Percentiles rank a stretch among this genome's conserved stretches.
Conservation (phyloP, 2,797 vertebrate genomes). For the Onychomys arenicola region DNA sequence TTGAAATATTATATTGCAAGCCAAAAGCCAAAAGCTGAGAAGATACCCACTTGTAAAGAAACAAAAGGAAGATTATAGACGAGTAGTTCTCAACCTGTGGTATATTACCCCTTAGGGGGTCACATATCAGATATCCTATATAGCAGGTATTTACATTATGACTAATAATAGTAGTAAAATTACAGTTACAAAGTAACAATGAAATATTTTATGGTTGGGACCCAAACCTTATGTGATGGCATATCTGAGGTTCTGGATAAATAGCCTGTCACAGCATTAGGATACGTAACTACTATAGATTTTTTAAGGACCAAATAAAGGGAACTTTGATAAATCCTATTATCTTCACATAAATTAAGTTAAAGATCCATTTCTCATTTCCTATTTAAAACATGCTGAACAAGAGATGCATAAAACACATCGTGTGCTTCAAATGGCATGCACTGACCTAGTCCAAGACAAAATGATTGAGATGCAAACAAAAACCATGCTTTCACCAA, state of each 20-base stretch:
- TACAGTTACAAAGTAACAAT: background rate
- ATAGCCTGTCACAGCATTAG: conserved; percentile 41
- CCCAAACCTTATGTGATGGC: background rate
- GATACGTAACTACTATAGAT: background rate
- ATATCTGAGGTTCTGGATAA: conserved; percentile 95
- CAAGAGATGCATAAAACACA: rapidly evolving
- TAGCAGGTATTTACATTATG: too few relatives aligned
- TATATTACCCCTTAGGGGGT: too few relatives aligned
- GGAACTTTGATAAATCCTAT: conserved; percentile 72
- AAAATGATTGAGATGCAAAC: conserved; percentile 30
- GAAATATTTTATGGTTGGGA: background rate
- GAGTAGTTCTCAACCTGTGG: background rate
- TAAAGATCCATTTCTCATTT: background rate
- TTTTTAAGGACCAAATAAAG: conserved; percentile 77
- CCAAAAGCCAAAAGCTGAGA: conserved; percentile 71
- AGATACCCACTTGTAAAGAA: conserved; percentile 72
- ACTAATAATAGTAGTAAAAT: background rate
- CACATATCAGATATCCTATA: too few relatives aligned
- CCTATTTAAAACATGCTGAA: conserved; percentile 4
- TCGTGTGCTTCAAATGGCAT: background rate
- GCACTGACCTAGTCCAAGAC: conserved; percentile 42
- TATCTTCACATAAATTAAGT: background rate
- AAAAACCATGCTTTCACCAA: background rate
- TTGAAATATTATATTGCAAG: conserved; percentile 75
- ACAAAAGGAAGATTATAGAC: conserved; percentile 62